Base-by-base conservation (phyloP, 2,113 vertebrate species). In the Nematolebias whitei region DNA sequence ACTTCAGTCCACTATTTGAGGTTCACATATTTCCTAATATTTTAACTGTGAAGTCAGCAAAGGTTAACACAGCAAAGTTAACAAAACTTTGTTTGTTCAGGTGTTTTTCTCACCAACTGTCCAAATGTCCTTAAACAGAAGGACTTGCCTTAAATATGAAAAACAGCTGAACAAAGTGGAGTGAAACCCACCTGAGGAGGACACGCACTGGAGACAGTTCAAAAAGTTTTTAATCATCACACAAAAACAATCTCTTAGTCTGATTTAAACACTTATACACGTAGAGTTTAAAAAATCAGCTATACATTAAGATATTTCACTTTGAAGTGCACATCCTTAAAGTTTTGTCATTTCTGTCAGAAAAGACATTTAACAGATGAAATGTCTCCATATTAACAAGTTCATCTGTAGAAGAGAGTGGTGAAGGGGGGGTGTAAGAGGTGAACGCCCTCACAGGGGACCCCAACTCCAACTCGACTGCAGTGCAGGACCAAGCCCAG, bases 371-470 rank as follows among this genome's bases (percentile, higher is more conserved):
- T 35, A 35, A 18, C 51, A 1, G 11, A 38, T 63, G 5, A 48
- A 52, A 64, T 26, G 60, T 41, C 29, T 58, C 57, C 40, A 24
- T 2, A 26, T 14, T 44, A 38, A 43, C 22, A 49, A 39, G 5
- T 65, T 19, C 80, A 90, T 78, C 82, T 76, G 76, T 93, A 92
- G 22, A 90, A 89, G 41, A 94, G 55, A 43, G 88, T 82, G 11
- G 94, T 82, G 77, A 94, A 94, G 6, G 93, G 93, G 3, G 88
- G 47, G 43, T 93, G 90, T 23, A 76, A 64, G 2, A 93, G 83
- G n/a, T 71, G 82, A 1, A 93, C 84, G 0, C 87, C 87, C 0
- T 63, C 50, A 48, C 93, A 94, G 5, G 89, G 75, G 16, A 85
- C 81, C 2, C n/a, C 71, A 0, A 26, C 19, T n/a, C 85, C 83